Percentiles rank a stretch among this genome's conserved stretches.
Conservation (phyloP, 2,113 vertebrate species). For the Hydropotes inermis region DNA sequence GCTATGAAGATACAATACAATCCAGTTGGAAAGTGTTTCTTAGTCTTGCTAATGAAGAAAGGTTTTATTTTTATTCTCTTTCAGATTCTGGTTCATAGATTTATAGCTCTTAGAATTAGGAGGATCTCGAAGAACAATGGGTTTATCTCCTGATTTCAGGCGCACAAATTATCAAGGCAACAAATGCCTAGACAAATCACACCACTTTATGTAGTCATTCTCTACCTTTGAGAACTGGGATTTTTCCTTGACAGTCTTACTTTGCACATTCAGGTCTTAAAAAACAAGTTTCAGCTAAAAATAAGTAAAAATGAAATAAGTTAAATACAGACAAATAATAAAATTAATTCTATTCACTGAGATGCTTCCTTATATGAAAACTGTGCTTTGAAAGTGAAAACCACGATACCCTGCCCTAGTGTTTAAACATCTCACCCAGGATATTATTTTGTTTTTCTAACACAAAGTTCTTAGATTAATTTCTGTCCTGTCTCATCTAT, state of each 20-base stretch:
- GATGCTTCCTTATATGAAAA: not conserved
- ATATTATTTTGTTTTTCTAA: not conserved
- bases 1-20: not conserved
- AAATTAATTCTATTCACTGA: not conserved
- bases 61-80: conserved; percentile 7
- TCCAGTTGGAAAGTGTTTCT: conserved; percentile 32
- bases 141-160: not conserved
- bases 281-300: not conserved
- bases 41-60: not conserved
- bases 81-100: conserved; percentile 3
- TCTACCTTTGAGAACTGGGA: not conserved
- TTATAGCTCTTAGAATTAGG: not conserved
- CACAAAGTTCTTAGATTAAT: conserved; percentile 13
- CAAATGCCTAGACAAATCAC: not conserved
- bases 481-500: not conserved
- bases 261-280: not conserved
- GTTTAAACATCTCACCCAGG: not conserved
- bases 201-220: not conserved
- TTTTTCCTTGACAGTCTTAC: not conserved
- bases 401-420: not conserved
- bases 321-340: conserved; percentile 15
- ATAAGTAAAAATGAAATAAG: not conserved
- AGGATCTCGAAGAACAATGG: not conserved
- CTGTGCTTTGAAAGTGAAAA: conserved; percentile 4
- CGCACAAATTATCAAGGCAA: not conserved